A percentile compares a stretch with the other conserved stretches of the same genome.
phyloP scores from a whole-genome alignment of 2,888 invertebrate species.

The Diarsia mendica region DNA sequence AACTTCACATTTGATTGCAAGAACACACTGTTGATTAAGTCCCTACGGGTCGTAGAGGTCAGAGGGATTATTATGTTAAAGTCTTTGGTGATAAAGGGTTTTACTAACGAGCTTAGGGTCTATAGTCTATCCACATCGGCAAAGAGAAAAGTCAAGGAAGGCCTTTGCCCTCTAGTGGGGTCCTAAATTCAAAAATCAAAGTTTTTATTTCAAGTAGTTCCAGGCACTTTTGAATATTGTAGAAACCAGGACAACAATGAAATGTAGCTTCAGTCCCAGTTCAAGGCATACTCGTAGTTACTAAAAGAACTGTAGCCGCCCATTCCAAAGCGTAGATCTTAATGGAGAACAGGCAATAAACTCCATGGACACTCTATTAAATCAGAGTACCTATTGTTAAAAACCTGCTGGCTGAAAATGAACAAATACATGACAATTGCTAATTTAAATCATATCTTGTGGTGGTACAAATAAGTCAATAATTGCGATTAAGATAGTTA shows the following conservation, averaged over 20 bases:
- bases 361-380: too few relatives aligned
- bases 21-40: constrained; percentile 9
- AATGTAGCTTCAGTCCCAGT: too few relatives aligned
- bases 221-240: too few relatives aligned
- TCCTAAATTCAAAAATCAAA: too few relatives aligned
- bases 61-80: constrained; percentile 1
- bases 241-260: too few relatives aligned
- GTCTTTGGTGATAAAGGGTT: constrained; percentile 1
- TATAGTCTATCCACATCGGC: neutral
- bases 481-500: neutral
- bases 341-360: too few relatives aligned
- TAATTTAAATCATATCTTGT: constrained; percentile 4
- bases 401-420: neutral
- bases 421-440: neutral
- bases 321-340: too few relatives aligned
- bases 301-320: too few relatives aligned
- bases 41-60: constrained; percentile 7
- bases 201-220: too few relatives aligned
- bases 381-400: too few relatives aligned
- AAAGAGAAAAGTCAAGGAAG: neutral
- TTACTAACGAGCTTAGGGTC: neutral
- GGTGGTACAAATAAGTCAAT: constrained; percentile 31
- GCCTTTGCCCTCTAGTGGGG: neutral
- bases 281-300: too few relatives aligned
- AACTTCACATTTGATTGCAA: constrained; percentile 24